phyloP scores from a whole-genome alignment of 2,797 vertebrate species.

The Avahi laniger region DNA sequence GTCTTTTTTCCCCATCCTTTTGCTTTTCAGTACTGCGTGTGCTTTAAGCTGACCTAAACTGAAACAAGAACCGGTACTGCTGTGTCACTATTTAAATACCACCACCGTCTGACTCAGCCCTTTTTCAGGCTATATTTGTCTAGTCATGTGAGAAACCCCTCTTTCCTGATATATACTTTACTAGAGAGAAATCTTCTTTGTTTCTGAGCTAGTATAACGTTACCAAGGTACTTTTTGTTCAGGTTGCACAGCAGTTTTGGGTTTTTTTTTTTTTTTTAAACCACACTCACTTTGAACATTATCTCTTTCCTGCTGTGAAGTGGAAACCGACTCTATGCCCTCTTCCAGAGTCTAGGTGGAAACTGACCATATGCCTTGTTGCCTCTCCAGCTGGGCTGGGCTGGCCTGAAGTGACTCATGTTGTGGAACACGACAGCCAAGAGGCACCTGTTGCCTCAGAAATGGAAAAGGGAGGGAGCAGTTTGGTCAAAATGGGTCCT shows the following conservation, averaged over 20 bases:
- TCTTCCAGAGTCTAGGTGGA: constrained; percentile 29
- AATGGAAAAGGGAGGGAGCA: neutral
- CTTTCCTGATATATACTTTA: neutral
- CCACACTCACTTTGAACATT: constrained; percentile 42
- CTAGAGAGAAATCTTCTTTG: neutral
- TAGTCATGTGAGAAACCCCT: neutral
- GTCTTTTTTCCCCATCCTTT: neutral
- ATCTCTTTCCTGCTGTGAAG: neutral
- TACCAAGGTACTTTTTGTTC: neutral
- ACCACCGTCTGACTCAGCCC: neutral
- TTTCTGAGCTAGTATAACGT: neutral
- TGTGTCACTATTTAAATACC: neutral
- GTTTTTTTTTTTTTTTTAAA: neutral
- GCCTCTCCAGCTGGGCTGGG: neutral
- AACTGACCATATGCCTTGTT: neutral
- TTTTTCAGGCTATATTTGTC: neutral
- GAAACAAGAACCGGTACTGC: neutral
- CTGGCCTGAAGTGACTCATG: neutral
- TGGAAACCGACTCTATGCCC: neutral
- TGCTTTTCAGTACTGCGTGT: neutral
- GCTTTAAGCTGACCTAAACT: neutral
- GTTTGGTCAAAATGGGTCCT: neutral
- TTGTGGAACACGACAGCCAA: neutral
- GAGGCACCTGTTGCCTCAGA: constrained; percentile 22
- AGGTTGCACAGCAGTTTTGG: neutral